A percentile compares a stretch with the other conserved stretches of the same genome.
Evolutionary conservation across 2,797 vertebrate genomes (phyloP).

Genomic region (Scleropages formosus): DNA sequence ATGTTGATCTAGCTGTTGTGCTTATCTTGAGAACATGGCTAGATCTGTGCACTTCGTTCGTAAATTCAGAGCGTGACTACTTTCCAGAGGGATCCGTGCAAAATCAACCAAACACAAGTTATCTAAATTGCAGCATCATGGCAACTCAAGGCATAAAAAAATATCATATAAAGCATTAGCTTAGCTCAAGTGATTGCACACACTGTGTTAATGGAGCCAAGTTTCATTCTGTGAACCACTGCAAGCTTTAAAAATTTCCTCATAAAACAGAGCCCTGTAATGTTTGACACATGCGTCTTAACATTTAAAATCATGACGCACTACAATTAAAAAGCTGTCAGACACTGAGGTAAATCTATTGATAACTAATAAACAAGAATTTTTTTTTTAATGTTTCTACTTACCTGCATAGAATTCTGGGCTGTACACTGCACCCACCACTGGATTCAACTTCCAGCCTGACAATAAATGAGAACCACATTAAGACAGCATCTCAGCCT

Average conservation of each 20-base stretch:
- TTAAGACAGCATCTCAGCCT: not conserved
- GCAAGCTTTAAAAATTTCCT: too few relatives aligned
- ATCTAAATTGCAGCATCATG: not conserved
- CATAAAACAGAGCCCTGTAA: too few relatives aligned
- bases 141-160: not conserved
- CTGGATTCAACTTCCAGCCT: conserved; percentile 99
- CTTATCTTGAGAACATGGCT: not conserved
- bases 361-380: not conserved
- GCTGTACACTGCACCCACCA: conserved; percentile 94
- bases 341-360: not conserved
- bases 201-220: too few relatives aligned
- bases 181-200: too few relatives aligned
- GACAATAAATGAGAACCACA: conserved; percentile 46
- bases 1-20: not conserved
- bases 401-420: conserved; percentile 99
- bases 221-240: too few relatives aligned
- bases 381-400: conserved; percentile 24
- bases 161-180: too few relatives aligned
- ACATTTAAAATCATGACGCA: not conserved
- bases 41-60: not conserved
- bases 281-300: not conserved
- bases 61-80: not conserved
- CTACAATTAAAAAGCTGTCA: not conserved
- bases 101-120: not conserved
- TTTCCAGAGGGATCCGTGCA: not conserved